Conservation (phyloP, 2,888 invertebrate genomes). For the Agriotes lineatus region DNA sequence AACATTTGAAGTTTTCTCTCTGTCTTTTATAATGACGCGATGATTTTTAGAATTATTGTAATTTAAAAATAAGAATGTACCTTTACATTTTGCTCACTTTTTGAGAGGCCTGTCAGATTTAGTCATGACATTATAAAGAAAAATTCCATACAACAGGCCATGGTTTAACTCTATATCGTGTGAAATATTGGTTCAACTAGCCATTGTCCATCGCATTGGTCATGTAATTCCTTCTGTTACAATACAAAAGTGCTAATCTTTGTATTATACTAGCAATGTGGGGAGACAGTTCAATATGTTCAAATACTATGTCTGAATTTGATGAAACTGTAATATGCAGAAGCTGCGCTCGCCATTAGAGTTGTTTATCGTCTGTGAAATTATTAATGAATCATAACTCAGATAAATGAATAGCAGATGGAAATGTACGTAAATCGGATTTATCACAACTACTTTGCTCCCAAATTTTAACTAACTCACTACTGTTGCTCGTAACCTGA, state of each 20-base stretch:
- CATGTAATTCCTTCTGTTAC: constrained; percentile 40
- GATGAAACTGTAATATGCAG: constrained; percentile 15
- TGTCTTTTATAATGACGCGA: too few species aligned
- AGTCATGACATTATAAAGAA: background rate
- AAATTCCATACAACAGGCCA: constrained; percentile 4
- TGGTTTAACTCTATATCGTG: background rate
- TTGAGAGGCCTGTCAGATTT: background rate
- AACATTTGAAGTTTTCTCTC: too few species aligned
- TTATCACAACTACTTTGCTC: too few species aligned
- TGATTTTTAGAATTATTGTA: too few species aligned
- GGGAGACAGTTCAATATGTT: constrained; percentile 7
- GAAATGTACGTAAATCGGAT: too few species aligned
- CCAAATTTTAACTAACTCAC: too few species aligned
- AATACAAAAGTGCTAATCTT: constrained; percentile 43
- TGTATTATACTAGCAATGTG: constrained; percentile 22
- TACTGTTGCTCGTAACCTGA: too few species aligned
- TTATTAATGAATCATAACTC: background rate
- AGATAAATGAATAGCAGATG: too few species aligned
- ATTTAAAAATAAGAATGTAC: too few species aligned
- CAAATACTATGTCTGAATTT: background rate
- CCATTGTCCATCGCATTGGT: constrained; percentile 39
- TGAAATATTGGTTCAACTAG: constrained; percentile 20
- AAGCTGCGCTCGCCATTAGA: constrained; percentile 11
- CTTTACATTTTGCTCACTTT: too few species aligned
- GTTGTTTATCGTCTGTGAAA: constrained; percentile 21